Conservation (phyloP, 2,113 vertebrate genomes). For the Sciurus niger region DNA sequence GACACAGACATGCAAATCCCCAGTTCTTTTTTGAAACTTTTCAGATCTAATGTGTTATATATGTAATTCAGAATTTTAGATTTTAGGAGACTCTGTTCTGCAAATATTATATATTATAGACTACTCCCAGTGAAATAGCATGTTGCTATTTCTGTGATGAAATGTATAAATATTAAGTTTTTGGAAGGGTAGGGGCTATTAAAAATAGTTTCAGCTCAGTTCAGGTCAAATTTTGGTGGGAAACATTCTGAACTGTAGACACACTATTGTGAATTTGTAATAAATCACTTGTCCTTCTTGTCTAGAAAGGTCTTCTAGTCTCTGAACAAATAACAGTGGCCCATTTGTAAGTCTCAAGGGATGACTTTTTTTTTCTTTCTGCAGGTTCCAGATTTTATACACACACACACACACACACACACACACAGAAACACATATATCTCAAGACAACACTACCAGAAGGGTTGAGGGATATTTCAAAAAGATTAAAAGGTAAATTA, state of each 20-base stretch:
- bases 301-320: background rate
- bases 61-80: slow-evolving; percentile 18
- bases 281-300: background rate
- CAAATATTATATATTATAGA: background rate
- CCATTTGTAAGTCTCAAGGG: background rate
- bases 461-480: no score
- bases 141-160: background rate
- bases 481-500: no score
- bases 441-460: no score
- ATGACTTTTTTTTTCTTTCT: slow-evolving; percentile 19
- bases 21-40: background rate
- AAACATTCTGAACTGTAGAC: background rate
- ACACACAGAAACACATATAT: no score
- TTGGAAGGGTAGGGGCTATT: slow-evolving; percentile 7
- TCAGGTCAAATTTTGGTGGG: slow-evolving; percentile 37
- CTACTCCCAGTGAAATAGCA: background rate
- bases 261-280: background rate
- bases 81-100: background rate
- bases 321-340: background rate
- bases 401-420: no score
- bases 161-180: slow-evolving; percentile 38
- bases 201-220: background rate
- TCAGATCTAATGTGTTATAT: background rate
- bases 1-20: fast-evolving
- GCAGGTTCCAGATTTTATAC: background rate